phyloP scores from a whole-genome alignment of 2,797 vertebrate species.

The Avahi laniger region DNA sequence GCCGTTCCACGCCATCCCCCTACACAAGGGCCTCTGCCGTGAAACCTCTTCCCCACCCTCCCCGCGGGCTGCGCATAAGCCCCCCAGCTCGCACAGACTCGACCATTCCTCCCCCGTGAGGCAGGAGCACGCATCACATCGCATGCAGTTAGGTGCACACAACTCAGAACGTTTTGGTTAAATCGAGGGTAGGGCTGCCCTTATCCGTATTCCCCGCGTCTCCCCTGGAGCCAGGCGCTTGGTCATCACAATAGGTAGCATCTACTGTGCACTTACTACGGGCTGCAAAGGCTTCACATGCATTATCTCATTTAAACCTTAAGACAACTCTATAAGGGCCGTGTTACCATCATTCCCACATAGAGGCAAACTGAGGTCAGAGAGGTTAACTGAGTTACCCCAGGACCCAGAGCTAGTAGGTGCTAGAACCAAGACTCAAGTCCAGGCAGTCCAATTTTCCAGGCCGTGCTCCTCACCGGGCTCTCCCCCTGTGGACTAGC shows the following conservation, averaged over 20 bases:
- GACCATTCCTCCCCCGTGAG: not conserved
- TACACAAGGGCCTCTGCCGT: not conserved
- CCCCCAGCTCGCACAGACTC: not conserved
- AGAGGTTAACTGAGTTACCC: not conserved
- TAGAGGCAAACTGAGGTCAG: not conserved
- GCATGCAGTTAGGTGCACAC: not conserved
- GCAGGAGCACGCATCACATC: not conserved
- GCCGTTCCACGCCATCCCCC: not conserved
- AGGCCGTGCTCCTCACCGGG: not conserved
- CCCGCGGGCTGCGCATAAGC: not conserved
- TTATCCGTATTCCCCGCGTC: no score
- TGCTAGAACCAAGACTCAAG: not conserved
- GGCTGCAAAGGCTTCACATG: not conserved
- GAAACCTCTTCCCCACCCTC: not conserved
- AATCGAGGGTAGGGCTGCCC: not conserved
- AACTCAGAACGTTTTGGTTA: not conserved
- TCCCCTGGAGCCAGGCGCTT: not conserved
- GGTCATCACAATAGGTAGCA: not conserved
- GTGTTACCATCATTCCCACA: not conserved
- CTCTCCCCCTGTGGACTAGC: not conserved
- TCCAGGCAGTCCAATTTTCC: not conserved
- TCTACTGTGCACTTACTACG: not conserved
- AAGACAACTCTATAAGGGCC: not conserved
- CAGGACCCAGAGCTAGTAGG: not conserved
- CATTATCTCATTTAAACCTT: not conserved